A percentile compares a stretch with the other conserved stretches of the same genome.
Evolutionary conservation across 2,888 invertebrate species (phyloP).

Genomic region (Phlogophora meticulosa): DNA sequence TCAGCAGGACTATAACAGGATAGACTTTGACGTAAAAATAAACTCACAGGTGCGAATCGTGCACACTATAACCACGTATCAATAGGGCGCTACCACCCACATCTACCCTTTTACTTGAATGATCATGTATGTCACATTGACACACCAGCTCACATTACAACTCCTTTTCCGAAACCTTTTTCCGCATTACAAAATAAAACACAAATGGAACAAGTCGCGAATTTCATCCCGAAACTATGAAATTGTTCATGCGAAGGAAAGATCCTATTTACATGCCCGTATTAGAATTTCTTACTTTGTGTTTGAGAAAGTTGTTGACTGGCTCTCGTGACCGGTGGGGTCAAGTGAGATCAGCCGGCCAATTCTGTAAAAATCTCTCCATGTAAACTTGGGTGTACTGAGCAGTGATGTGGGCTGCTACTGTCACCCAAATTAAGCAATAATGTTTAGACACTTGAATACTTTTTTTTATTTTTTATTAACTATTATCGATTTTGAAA

Average conservation of each 20-base stretch:
- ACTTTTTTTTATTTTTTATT: too few species aligned
- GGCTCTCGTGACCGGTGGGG: background rate
- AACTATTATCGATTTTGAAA: too few species aligned
- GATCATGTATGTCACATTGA: slow-evolving; percentile 22
- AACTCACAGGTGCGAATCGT: background rate
- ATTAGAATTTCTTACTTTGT: slow-evolving; percentile 17
- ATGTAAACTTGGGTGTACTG: too few species aligned
- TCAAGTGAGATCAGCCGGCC: background rate
- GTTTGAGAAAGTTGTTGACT: slow-evolving; percentile 18
- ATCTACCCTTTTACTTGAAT: slow-evolving; percentile 31
- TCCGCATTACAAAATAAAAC: slow-evolving; percentile 42
- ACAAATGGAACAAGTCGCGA: slow-evolving; percentile 18
- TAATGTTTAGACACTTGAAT: too few species aligned
- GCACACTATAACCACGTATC: background rate
- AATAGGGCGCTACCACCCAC: background rate
- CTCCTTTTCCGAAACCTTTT: slow-evolving; percentile 29
- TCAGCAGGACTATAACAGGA: too few species aligned
- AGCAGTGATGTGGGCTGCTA: too few species aligned
- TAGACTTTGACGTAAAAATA: too few species aligned
- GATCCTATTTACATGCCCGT: slow-evolving; percentile 37
- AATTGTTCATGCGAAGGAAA: slow-evolving; percentile 29
- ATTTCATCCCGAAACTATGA: slow-evolving; percentile 40
- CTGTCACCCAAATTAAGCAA: too few species aligned
- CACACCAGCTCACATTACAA: slow-evolving; percentile 8
- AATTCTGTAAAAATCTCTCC: too few species aligned